Conservation (phyloP, 92 coral and sea anemone genomes). For the Parazoanthus darwini region DNA sequence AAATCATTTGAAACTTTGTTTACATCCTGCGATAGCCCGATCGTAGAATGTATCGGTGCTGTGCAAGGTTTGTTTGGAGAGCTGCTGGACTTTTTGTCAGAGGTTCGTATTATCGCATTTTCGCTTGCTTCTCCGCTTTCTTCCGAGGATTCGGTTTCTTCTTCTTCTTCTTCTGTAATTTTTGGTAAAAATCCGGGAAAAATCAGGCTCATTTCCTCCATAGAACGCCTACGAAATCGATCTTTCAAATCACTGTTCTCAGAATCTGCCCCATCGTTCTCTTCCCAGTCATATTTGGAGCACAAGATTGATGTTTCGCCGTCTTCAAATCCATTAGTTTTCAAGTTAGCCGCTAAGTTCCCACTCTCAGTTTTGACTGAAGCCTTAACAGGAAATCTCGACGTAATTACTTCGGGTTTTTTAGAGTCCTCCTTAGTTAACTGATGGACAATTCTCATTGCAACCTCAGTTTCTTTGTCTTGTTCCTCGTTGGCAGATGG, state of each 20-base stretch:
- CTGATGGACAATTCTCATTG: conserved; percentile 67
- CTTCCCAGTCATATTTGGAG: conserved; percentile 60
- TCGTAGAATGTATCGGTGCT: background rate
- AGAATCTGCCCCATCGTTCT: conserved; percentile 42
- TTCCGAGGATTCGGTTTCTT: conserved; percentile 6
- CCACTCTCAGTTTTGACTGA: conserved; percentile 4
- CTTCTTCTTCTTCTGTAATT: conserved; percentile 76
- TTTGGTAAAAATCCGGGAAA: conserved; percentile 89
- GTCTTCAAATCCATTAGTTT: conserved; percentile 57
- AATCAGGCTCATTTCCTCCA: conserved; percentile 91
- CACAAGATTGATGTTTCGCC: conserved; percentile 91
- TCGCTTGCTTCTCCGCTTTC: conserved; percentile 29
- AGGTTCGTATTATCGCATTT: background rate
- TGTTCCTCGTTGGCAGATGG: conserved; percentile 44
- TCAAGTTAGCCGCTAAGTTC: background rate
- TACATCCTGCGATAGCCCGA: background rate
- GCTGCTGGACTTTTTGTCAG: background rate
- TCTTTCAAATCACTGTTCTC: conserved; percentile 19
- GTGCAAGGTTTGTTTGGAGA: background rate
- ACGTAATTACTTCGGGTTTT: conserved; percentile 5
- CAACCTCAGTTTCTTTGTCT: conserved; percentile 72
- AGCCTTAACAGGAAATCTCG: background rate
- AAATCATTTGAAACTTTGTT: conserved; percentile 16
- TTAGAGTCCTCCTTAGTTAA: conserved; percentile 35
- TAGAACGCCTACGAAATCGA: conserved; percentile 67